Evolutionary conservation across 2,797 vertebrate species (phyloP).

Genomic region (Xiphorhynchus erythropygius): DNA sequence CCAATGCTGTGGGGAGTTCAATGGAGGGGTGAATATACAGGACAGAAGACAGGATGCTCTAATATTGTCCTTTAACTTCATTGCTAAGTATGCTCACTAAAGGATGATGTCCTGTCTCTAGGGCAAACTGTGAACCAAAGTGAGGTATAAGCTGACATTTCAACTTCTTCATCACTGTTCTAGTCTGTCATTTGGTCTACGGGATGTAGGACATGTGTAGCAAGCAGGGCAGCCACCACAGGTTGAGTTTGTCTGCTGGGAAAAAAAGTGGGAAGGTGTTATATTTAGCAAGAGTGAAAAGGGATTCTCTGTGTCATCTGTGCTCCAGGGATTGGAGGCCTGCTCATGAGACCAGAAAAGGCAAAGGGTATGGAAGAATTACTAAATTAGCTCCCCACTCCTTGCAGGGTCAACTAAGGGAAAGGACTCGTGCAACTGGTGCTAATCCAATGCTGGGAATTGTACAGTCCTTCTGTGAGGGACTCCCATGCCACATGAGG

Average conservation of each 20-base stretch:
- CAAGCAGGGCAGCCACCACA: not conserved
- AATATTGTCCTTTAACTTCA: not conserved
- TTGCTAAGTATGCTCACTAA: not conserved
- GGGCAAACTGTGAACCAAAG: not conserved
- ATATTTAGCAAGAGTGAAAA: not conserved
- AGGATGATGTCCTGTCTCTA: not conserved
- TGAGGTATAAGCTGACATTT: not conserved
- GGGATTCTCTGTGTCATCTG: not conserved
- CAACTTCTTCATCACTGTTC: not conserved
- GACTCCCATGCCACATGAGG: accelerated
- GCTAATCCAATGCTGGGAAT: not conserved
- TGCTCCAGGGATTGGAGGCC: not conserved
- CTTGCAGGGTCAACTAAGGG: not conserved
- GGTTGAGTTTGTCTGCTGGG: not conserved
- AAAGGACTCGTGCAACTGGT: not conserved
- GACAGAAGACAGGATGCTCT: not conserved
- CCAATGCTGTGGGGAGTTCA: not conserved
- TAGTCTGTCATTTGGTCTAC: not conserved
- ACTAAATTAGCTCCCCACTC: not conserved
- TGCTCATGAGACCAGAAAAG: not conserved
- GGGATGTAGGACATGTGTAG: not conserved
- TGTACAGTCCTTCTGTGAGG: not conserved
- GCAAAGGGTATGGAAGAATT: not conserved
- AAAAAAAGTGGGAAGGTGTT: not conserved
- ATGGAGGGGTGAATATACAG: not conserved